Base-by-base conservation (phyloP, 2,888 invertebrate species). In the Phyto melanocephala region DNA sequence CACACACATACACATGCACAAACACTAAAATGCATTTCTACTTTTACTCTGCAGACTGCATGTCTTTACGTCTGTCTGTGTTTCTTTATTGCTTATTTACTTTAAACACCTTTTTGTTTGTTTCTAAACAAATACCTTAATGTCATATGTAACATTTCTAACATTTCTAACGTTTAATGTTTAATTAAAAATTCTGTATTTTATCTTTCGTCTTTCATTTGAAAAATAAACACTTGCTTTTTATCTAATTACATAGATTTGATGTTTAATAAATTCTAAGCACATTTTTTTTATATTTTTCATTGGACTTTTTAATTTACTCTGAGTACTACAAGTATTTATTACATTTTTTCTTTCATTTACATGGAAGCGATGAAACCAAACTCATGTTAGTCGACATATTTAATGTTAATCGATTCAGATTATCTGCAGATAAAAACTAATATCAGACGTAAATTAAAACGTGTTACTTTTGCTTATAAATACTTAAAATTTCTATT, bases 161-260 rank as follows among this genome's bases (percentile, higher is more conserved):
- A 37, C 47, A 37, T 47, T 35, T 37, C 3, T n/a, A 28, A 28
- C 33, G 10, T 42, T 40, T 40, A 1, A 13, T 28, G 10, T 47
- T 20, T 20, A 20, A 4, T 17, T 28, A 3, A 28, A 28, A 28
- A 15, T 24, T 50, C 45, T 74, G 58, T 60, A 45, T 65, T 47
- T 62, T 67, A 78, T 78, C 81, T 71, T 63, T 82, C 65, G 65
- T 78, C 74, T 78, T 28, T 28, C 37, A n/a, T 22, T 45, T 63
- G 47, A 17, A 45, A 47, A 76, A 40, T 65, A 68, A 72, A 63
- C 40, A 40, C 37, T 50, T 58, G 15, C 3, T 62, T 47, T 67
- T 35, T 13, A 17, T 62, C n/a, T 40, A n/a, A 45, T 50, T 28
- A 65, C 56, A 40, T 35, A 15, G 50, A 37, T 42, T 54, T 37